A percentile compares a stretch with the other conserved stretches of the same genome.
These are phyloP conservation scores for Pteropus alecto DNA, from an alignment of 2,113 vertebrate species.

Conservation along the genomic window DNA sequence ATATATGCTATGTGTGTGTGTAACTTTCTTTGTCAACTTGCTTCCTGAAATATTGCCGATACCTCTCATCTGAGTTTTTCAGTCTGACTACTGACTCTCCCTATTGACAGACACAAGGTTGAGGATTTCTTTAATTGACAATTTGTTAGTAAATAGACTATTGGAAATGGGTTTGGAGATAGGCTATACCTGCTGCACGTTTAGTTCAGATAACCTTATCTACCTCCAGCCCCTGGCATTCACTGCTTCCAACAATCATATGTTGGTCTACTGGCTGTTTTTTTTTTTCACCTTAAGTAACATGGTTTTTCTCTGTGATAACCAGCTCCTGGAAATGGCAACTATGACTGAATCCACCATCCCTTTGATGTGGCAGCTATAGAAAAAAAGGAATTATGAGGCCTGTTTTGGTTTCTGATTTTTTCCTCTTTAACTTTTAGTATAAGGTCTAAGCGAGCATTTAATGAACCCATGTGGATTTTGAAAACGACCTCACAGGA, in stretches of 20 bases:
- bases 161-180: not conserved
- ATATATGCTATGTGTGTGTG: not conserved
- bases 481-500: slow-evolving; percentile 33
- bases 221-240: not conserved
- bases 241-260: slow-evolving; percentile 4
- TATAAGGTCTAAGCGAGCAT: not conserved
- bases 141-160: not conserved
- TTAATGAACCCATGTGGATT: slow-evolving; percentile 14
- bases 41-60: not conserved
- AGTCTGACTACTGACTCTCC: not conserved
- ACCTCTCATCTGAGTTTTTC: not conserved
- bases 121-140: slow-evolving; percentile 21
- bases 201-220: slow-evolving; percentile 53
- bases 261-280: slow-evolving; percentile 25
- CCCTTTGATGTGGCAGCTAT: not conserved
- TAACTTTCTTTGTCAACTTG: not conserved
- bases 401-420: not conserved
- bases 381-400: not conserved
- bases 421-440: not conserved
- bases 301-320: slow-evolving; percentile 22
- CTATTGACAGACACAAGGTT: not conserved
- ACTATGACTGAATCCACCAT: not conserved
- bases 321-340: not conserved
- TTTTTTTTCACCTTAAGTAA: slow-evolving; percentile 6
- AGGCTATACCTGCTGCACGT: not conserved